A percentile compares a stretch with the other conserved stretches of the same genome.
Conservation (phyloP, 2,797 vertebrate species). For the Sarcophilus harrisii region DNA sequence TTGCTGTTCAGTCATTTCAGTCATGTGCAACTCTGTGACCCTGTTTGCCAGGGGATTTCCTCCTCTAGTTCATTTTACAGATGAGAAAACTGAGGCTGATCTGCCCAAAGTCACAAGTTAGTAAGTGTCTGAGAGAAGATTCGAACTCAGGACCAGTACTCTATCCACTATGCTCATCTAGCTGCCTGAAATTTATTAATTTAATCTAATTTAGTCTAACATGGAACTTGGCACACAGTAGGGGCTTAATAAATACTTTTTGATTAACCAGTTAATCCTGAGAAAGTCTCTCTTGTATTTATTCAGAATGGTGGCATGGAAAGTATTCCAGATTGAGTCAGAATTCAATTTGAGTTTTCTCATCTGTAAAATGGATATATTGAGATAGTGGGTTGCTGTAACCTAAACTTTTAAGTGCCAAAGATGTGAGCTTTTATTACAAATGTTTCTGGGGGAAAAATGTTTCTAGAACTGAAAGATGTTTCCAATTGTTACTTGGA, state of each 20-base stretch:
- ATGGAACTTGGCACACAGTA: not conserved
- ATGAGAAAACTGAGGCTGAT: not conserved
- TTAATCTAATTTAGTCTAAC: not conserved
- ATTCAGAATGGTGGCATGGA: not conserved
- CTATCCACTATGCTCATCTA: not conserved
- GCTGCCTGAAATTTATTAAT: not conserved
- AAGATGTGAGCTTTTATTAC: not conserved
- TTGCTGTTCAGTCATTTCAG: not conserved
- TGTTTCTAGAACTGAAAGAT: not conserved
- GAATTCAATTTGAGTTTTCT: not conserved
- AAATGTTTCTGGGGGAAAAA: not conserved
- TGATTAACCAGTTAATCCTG: not conserved
- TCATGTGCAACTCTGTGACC: not conserved
- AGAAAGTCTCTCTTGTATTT: not conserved
- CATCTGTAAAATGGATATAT: not conserved
- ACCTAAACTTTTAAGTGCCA: not conserved
- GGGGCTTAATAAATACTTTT: not conserved
- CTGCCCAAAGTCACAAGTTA: not conserved
- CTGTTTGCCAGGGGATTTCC: not conserved
- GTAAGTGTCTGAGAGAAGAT: not conserved
- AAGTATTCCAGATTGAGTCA: not conserved
- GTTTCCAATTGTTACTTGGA: not conserved
- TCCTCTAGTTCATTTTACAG: not conserved
- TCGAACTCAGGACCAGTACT: not conserved
- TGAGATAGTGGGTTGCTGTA: not conserved